Conservation (phyloP, 2,888 invertebrate genomes). For the Boloria selene region DNA sequence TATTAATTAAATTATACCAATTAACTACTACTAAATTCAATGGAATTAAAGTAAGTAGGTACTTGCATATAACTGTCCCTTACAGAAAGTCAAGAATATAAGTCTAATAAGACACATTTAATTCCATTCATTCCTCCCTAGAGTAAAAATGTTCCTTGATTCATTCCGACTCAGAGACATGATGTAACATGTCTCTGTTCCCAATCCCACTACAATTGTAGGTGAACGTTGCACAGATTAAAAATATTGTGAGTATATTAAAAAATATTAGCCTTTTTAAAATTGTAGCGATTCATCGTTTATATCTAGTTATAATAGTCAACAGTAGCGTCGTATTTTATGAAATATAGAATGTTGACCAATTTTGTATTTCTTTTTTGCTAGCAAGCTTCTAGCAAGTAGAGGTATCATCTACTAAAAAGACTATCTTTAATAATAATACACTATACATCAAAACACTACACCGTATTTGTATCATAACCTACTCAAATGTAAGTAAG, state of each 20-base stretch:
- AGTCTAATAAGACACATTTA: slow-evolving; percentile 38
- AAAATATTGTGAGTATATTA: background rate
- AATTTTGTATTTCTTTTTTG: background rate
- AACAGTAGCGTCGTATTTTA: slow-evolving; percentile 3
- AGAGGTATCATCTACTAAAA: background rate
- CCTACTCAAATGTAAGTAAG: slow-evolving; percentile 1
- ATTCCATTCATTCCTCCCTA: slow-evolving; percentile 30
- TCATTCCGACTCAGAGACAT: no score
- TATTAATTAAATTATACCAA: no score
- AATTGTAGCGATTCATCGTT: background rate
- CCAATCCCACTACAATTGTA: no score
- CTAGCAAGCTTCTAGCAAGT: slow-evolving; percentile 2
- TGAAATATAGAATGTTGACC: background rate
- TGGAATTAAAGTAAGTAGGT: background rate
- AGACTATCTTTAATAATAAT: slow-evolving; percentile 14
- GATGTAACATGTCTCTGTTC: no score
- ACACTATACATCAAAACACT: slow-evolving; percentile 26
- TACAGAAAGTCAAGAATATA: slow-evolving; percentile 31
- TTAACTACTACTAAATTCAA: no score
- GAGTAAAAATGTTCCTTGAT: no score
- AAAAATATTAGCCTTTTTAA: background rate
- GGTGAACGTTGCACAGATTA: slow-evolving; percentile 7
- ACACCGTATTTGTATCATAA: slow-evolving; percentile 4
- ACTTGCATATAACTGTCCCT: slow-evolving; percentile 29
- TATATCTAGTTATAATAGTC: background rate